These are phyloP conservation scores for Pediacus dermestoides DNA, from an alignment of 2,888 invertebrate genomes.

Conservation along the genomic window DNA sequence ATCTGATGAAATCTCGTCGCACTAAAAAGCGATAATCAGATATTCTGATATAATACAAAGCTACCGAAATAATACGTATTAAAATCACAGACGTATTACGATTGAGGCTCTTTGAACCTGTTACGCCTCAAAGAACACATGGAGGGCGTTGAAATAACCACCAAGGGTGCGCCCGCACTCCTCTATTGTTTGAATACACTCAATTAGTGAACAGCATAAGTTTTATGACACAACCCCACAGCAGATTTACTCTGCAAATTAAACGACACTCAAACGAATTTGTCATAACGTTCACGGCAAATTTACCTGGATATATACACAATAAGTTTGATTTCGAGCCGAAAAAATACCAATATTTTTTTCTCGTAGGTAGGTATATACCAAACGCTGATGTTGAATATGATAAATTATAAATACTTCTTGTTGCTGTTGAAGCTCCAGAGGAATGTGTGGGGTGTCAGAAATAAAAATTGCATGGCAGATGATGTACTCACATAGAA, in stretches of 20 bases:
- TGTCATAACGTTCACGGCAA: too few relatives aligned
- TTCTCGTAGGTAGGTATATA: too few relatives aligned
- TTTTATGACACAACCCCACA: constrained; percentile 25
- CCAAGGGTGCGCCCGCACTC: constrained; percentile 37
- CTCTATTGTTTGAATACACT: constrained; percentile 49
- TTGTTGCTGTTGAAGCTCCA: too few relatives aligned
- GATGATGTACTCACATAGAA: too few relatives aligned
- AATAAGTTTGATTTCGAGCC: too few relatives aligned
- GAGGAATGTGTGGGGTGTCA: too few relatives aligned
- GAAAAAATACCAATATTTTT: too few relatives aligned
- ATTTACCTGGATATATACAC: too few relatives aligned
- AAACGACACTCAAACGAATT: constrained; percentile 17
- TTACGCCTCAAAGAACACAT: constrained; percentile 42
- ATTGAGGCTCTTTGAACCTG: constrained; percentile 47
- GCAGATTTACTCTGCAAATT: constrained; percentile 17
- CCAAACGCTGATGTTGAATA: too few relatives aligned
- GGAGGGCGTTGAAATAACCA: constrained; percentile 41
- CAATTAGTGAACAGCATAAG: constrained; percentile 45
- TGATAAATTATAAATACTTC: too few relatives aligned
- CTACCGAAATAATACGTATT: constrained; percentile 49
- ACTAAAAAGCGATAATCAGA: constrained; percentile 45
- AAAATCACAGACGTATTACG: constrained; percentile 48
- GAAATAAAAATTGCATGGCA: too few relatives aligned
- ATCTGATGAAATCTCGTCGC: constrained; percentile 29
- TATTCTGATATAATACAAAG: constrained; percentile 41